phyloP scores from a whole-genome alignment of 2,113 vertebrate genomes.

The Ancistrus triradiatus region DNA sequence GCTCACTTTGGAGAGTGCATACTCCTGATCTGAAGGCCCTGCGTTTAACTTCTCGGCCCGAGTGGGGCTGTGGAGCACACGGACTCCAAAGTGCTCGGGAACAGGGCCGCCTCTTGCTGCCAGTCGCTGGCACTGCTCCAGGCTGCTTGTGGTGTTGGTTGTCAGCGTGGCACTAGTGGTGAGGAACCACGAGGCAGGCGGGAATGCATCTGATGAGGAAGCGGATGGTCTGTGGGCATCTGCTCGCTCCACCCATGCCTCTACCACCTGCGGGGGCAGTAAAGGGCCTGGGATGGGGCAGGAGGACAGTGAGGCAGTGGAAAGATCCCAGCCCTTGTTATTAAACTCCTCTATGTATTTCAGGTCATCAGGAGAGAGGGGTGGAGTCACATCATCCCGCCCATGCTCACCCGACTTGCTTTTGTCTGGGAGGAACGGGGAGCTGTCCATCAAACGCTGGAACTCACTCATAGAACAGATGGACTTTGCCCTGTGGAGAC shows the following conservation, averaged over 20 bases:
- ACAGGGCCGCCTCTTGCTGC: constrained; percentile 55
- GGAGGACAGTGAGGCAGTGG: constrained; percentile 46
- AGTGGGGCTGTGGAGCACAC: constrained; percentile 78
- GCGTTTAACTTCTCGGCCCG: constrained; percentile 58
- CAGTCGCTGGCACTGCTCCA: constrained; percentile 86
- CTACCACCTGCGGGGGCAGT: constrained; percentile 48
- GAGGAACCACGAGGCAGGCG: constrained; percentile 86
- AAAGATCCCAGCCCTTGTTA: constrained; percentile 86
- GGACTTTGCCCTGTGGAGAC: constrained; percentile 81
- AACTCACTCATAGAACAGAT: constrained; percentile 99
- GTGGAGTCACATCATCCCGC: constrained; percentile 84
- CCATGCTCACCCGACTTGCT: constrained; percentile 63
- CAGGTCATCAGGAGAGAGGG: constrained; percentile 93
- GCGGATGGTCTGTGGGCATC: constrained; percentile 61
- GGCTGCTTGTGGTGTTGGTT: constrained; percentile 86
- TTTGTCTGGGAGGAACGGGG: constrained; percentile 94
- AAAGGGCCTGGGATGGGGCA: constrained; percentile 44
- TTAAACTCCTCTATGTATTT: constrained; percentile 97
- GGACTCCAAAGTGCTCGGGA: constrained; percentile 72
- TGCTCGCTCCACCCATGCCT: constrained; percentile 74
- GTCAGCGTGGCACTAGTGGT: constrained; percentile 93
- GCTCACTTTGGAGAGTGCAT: constrained; percentile 70
- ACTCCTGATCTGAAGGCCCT: constrained; percentile 65
- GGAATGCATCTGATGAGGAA: constrained; percentile 68
- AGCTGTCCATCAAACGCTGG: constrained; percentile 94